These are phyloP conservation scores for Podarcis raffonei DNA, from an alignment of 2,113 vertebrate genomes.

Conservation along the genomic window DNA sequence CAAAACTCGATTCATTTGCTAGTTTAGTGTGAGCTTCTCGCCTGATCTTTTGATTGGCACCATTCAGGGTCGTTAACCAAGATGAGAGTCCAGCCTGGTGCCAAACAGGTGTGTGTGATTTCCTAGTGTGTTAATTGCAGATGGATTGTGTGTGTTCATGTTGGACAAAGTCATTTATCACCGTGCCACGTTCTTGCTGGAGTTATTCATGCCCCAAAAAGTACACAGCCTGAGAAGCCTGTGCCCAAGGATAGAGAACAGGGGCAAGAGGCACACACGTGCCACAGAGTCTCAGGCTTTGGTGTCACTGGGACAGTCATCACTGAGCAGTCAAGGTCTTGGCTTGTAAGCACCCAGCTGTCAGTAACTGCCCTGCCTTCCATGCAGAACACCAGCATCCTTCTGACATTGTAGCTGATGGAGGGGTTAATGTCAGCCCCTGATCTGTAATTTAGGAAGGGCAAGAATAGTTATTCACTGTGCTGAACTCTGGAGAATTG, in stretches of 20 bases:
- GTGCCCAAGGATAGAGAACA: accelerated
- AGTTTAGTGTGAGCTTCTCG: not conserved
- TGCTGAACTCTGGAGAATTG: constrained; percentile 2
- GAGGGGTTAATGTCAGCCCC: not conserved
- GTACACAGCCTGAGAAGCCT: not conserved
- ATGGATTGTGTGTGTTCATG: constrained; percentile 25
- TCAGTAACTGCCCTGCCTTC: not conserved
- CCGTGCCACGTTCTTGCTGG: not conserved
- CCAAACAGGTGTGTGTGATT: constrained; percentile 8
- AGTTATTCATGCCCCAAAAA: constrained; percentile 9
- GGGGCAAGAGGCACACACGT: not conserved
- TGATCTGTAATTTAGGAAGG: not conserved
- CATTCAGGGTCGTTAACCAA: not conserved
- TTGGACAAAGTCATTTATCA: constrained; percentile 47
- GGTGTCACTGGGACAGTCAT: not conserved
- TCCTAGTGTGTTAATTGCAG: constrained; percentile 60
- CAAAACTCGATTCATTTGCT: not conserved
- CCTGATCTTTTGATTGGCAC: not conserved
- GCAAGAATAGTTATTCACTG: constrained; percentile 2
- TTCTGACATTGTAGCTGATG: constrained; percentile 2
- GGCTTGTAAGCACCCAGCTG: not conserved
- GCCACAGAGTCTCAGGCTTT: not conserved
- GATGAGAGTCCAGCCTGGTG: not conserved
- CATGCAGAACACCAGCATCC: not conserved
- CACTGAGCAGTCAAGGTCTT: not conserved